phyloP scores from a whole-genome alignment of 2,888 invertebrate species.

The Patella caerulea region DNA sequence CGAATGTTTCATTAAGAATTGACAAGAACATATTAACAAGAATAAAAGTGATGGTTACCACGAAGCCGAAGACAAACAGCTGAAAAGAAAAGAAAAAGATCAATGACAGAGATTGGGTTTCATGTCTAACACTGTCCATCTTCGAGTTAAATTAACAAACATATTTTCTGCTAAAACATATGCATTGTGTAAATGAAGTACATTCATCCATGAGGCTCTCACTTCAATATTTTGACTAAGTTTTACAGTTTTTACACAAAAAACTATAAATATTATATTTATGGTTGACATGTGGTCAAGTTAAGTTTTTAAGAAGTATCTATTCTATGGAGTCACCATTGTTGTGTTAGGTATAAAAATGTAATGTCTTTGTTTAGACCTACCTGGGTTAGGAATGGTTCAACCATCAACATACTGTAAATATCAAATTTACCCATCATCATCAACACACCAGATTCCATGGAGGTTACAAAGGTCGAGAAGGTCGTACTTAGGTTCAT shows the following conservation, averaged over 20 bases:
- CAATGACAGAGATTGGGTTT: too few species aligned
- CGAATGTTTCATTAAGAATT: constrained; percentile 70
- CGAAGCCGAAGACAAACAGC: constrained; percentile 65
- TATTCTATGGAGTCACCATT: too few species aligned
- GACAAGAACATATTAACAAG: constrained; percentile 71
- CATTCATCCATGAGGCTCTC: too few species aligned
- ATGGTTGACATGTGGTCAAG: too few species aligned
- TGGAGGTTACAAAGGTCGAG: constrained; percentile 42
- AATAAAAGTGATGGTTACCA: constrained; percentile 67
- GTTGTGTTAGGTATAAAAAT: neutral
- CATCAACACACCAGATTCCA: constrained; percentile 68
- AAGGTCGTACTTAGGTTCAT: constrained; percentile 54
- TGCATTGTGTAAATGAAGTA: too few species aligned
- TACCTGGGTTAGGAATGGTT: constrained; percentile 56
- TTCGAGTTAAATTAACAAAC: too few species aligned
- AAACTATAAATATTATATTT: too few species aligned
- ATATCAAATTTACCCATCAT: constrained; percentile 71
- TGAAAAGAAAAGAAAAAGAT: constrained; percentile 28
- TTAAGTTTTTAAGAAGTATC: too few species aligned
- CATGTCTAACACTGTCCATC: too few species aligned
- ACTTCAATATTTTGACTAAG: too few species aligned
- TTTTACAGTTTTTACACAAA: too few species aligned
- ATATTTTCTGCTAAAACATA: too few species aligned
- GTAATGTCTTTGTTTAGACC: constrained; percentile 5
- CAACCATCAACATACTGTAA: constrained; percentile 61